Conservation (phyloP, 2,888 invertebrate species). For the Escarpia spicata region DNA sequence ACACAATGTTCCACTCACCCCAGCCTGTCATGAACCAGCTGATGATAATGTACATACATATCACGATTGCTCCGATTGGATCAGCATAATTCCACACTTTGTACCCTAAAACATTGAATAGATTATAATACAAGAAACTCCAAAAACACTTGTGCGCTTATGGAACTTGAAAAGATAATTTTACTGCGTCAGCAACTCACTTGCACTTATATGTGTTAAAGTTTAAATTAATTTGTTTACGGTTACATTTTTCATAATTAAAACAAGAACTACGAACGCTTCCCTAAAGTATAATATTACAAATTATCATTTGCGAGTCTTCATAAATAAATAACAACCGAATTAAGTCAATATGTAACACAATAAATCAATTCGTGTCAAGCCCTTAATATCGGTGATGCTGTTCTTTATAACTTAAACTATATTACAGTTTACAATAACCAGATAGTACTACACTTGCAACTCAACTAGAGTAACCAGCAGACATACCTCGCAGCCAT, state of each 20-base stretch:
- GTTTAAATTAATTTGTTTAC: background rate
- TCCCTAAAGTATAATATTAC: background rate
- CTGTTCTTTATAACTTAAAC: background rate
- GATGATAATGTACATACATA: conserved; percentile 66
- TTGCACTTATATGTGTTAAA: background rate
- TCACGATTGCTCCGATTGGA: conserved; percentile 67
- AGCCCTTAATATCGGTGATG: background rate
- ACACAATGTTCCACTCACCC: conserved; percentile 51
- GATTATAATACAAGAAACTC: background rate
- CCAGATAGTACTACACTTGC: background rate
- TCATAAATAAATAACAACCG: background rate
- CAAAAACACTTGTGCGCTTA: background rate
- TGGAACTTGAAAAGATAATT: background rate
- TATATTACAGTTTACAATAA: background rate
- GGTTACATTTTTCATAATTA: background rate
- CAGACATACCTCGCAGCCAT: background rate
- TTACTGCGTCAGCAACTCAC: background rate
- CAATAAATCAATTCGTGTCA: background rate
- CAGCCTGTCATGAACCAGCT: conserved; percentile 66
- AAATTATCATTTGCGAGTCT: background rate
- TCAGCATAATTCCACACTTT: conserved; percentile 64
- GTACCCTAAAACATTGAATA: background rate
- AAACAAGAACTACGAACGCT: background rate
- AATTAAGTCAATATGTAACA: background rate
- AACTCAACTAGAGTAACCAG: background rate